Evolutionary conservation across 2,888 invertebrate species (phyloP), one percentile per base, ranked within the genome.

Genomic region (Shargacucullia verbasci): DNA sequence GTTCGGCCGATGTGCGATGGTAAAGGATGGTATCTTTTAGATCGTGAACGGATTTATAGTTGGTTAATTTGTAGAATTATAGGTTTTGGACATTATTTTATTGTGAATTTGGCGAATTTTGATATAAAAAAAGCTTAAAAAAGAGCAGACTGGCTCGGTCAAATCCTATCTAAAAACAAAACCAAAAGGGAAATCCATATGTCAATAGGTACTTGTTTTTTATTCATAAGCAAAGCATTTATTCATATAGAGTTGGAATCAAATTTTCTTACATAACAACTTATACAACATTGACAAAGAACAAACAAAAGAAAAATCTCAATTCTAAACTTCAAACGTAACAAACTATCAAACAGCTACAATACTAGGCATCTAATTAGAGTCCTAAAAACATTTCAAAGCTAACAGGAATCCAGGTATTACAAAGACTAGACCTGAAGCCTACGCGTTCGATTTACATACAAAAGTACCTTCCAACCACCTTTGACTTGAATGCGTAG

Each of bases 391-490:
- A 75, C 70, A 66, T 75, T 69, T 56, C 65, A 64, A 68, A 74
- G 58, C 65, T 60, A 63, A 66, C 47, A 59, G 66, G 59, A 82
- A 87, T 84, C 81, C 84, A 85, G 86, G 83, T 82, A 83, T 80
- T 79, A 83, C 84, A 83, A 82, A 84, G 82, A 78, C 78, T 80
- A 82, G 77, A 72, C 65, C 60, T 61, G 52, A 82, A 81, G 82
- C 92, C 93, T 91, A 92, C 92, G 92, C 92, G 84, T 82, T 84
- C 69, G 83, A 92, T 93, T 92, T 91, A 90, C 92, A 93, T 92
- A 93, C 93, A 92, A 92, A 92, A 92, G 92, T 92, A 91, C 90
- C 88, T 72, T 25, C 53, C 1, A 59, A 54, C 72, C 76, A 77
- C 76, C 76, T 87, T 87, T 84, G 87, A 86, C 86, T 88, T 71